Evolutionary conservation across 2,797 vertebrate species (phyloP), one percentile per base, ranked within the genome.

Genomic region (Takifugu rubripes): DNA sequence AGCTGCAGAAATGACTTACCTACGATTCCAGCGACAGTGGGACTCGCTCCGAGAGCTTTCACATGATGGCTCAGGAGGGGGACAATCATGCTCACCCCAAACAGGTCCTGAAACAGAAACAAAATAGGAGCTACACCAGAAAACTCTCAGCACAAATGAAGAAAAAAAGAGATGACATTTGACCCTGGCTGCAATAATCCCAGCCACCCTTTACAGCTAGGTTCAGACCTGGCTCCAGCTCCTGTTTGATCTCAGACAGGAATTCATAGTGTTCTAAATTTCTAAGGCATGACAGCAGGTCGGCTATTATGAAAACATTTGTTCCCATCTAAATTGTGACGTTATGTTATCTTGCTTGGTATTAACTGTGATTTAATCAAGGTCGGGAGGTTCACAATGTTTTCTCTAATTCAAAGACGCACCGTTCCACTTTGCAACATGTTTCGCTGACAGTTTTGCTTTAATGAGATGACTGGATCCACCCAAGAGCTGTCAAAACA

Each of bases 21-120:
- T 88, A 98, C 91, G 71, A 97, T 74, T 59, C 96, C 96, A 25
- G 95, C 94, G 66, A 95, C 87, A 2, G 93, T 93, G 26, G 95
- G 94, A 76, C 94, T 95, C 61, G 93, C 96, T 84, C 97, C 96
- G 26, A 99, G 92, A 72, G 92, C 92, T 84, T 92, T 98, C 62
- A 97, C 90, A 12, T 96, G 97, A 84, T 94, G 94, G 75, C 90
- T 96, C 83, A 99, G 83, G 74, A 97, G 84, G 26, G 97, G 97
- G 67, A 98, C 92, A 64, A 98, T 92, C 94, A 98, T 93, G 85
- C 97, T 99, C 70, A 99, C 96, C 59, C 94, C 97, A 84, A 99
- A 97, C 76, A 98, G 86, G 75, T 99, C 97, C 97, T 99, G 48
- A 44, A 64, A 58, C 3, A 56, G 21, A 6, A 15, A 29, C 43